Evolutionary conservation across 2,797 vertebrate species (phyloP), one percentile per base, ranked within the genome.

Genomic region (Danio aesculapii): DNA sequence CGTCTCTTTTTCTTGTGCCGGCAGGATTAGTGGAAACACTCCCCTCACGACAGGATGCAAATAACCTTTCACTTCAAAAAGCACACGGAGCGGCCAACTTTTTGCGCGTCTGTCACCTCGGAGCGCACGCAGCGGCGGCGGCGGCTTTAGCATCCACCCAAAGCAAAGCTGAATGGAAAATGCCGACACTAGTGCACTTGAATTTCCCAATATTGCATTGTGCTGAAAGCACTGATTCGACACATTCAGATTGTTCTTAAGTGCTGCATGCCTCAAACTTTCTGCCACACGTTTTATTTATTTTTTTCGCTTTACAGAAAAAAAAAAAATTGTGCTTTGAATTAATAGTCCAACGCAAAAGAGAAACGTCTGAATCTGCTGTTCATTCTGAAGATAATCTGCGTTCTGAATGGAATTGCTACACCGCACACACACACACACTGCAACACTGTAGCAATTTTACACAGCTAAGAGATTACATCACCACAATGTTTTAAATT

Each of bases 31-130:
- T 72, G 75, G 75, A 79, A 66, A 78, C 53, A 61, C 46, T 61
- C 77, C 16, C 52, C 55, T 59, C 82, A 73, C 84, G 70, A 61
- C 75, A 47, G 79, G 75, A 86, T 82, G 84, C 79, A 86, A 84
- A 86, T 86, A 80, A 78, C 69, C 82, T 81, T 81, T 72, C 75
- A 79, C 82, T 50, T 75, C 66, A 72, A 71, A 85, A 74, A 72
- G 57, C 57, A 47, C 67, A 52, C 47, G 59, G 77, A 52, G 46
- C 21, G 59, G 57, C 71, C 57, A 76, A 76, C 61, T 64, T 43
- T 21, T 19, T 39, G 30, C 30, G 0, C 74, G 59, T 64, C 74
- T 75, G 74, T 75, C 39, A 44, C 74, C 59, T 52, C 21, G 2
- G 52, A 57, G 17, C 52, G 3, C 69, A 44, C 69, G 30, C 30